Evolutionary conservation across 2,113 vertebrate genomes (phyloP).

Genomic region (Leptocoma aspasia): DNA sequence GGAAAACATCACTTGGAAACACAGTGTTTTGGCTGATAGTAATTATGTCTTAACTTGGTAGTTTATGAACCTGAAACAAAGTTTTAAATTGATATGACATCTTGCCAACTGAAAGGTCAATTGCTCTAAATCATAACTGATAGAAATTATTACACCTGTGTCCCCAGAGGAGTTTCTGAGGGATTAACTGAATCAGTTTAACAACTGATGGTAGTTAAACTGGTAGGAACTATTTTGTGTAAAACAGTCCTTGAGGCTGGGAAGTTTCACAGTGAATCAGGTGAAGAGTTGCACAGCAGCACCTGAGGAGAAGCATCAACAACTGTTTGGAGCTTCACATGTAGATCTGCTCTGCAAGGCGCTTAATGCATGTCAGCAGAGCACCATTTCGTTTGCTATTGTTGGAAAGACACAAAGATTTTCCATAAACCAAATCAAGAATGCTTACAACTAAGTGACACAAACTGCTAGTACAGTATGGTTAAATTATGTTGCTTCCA

Average conservation of each 20-base stretch:
- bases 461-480: not conserved
- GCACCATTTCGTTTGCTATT: not conserved
- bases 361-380: not conserved
- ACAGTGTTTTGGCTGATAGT: not conserved
- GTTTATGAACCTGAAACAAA: not conserved
- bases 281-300: not conserved
- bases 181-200: not conserved
- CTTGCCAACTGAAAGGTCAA: not conserved
- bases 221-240: not conserved
- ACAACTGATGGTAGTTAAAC: not conserved
- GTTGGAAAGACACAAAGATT: not conserved
- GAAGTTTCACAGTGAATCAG: accelerated
- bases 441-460: not conserved
- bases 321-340: not conserved
- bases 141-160: not conserved
- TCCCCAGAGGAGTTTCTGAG: not conserved
- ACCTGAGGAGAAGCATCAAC: not conserved
- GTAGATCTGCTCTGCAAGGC: not conserved
- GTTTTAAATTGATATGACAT: not conserved
- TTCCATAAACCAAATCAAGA: not conserved
- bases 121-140: not conserved
- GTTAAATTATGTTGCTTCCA: not conserved
- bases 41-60: not conserved
- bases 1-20: not conserved
- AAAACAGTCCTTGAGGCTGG: not conserved